Evolutionary conservation across 2,888 invertebrate species (phyloP), one percentile per base, ranked within the genome.

Genomic region (Rhodophaea formosa): DNA sequence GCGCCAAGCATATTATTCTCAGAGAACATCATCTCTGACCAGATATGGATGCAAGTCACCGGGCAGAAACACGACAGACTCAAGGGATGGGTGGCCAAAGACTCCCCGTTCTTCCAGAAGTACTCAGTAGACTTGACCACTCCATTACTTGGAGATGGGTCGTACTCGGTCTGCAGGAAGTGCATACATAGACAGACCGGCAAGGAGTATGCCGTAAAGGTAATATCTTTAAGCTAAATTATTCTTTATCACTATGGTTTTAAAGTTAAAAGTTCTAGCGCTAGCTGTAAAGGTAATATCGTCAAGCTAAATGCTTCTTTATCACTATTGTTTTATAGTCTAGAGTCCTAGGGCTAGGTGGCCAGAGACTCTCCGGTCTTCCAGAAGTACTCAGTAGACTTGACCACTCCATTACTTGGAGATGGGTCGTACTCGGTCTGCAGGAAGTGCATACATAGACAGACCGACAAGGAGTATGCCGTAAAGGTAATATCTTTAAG

Each of bases 351-450:
- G 65, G 92, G 92, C 67, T 93, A 93, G 86, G 88, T 90, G 45
- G 91, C 93, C 53, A 93, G 92, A 94, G 95, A 96, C 73, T 97
- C 97, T 0, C 93, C 94, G 16, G 98, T 98, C 90, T 97, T 97
- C 89, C 94, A 95, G 77, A 93, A 94, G 58, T 98, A 97, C 86
- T 74, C 86, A 0, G 86, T 90, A 57, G 95, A 95, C 59, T 86
- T 98, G 7, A 93, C 92, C 62, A 93, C 94, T 47, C 93, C 94
- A 0, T 92, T 95, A 14, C 87, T 98, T 0, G 98, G 98, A 0
- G 97, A 97, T 74, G 98, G 98, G 0, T 96, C 97, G 8, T 98
- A 96, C 80, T 97, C 97, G 0, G 94, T 97, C 0, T 97, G 97
- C 79, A 93, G 97, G 62, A 88, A 94, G 70, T 98, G 98, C 76